Evolutionary conservation across 2,797 vertebrate species (phyloP).

Genomic region (Hoplostethus mediterraneus): DNA sequence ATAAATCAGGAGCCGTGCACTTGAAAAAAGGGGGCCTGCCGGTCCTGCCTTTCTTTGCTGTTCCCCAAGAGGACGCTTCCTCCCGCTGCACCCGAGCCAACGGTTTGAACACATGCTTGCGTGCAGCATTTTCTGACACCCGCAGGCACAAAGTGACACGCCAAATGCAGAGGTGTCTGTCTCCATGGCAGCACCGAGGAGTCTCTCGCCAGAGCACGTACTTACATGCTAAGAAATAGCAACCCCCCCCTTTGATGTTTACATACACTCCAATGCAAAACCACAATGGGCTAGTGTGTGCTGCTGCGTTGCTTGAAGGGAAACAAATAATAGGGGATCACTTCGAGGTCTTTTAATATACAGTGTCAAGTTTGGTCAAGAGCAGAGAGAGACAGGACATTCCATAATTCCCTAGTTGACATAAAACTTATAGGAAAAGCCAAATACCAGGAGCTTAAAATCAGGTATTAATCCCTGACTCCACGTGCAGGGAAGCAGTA

Average conservation of each 20-base stretch:
- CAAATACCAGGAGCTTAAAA: slow-evolving; percentile 34
- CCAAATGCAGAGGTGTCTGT: slow-evolving; percentile 70
- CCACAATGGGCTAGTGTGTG: slow-evolving; percentile 33
- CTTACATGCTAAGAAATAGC: slow-evolving; percentile 46
- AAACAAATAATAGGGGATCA: slow-evolving; percentile 18
- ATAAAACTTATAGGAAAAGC: slow-evolving; percentile 11
- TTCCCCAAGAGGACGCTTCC: slow-evolving; percentile 64
- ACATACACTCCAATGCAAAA: slow-evolving; percentile 45
- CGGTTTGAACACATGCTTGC: slow-evolving; percentile 69
- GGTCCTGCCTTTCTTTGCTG: slow-evolving; percentile 48
- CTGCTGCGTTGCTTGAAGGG: background rate
- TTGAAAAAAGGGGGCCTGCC: slow-evolving; percentile 60
- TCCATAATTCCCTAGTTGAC: background rate
- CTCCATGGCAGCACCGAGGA: slow-evolving; percentile 70
- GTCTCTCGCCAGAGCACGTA: slow-evolving; percentile 41
- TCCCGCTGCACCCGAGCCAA: slow-evolving; percentile 64
- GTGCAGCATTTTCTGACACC: slow-evolving; percentile 70
- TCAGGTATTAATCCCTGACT: slow-evolving; percentile 43
- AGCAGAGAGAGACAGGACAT: background rate
- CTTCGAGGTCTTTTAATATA: background rate
- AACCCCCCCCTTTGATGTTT: slow-evolving; percentile 44
- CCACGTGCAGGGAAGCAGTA: slow-evolving; percentile 24
- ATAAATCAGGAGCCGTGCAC: slow-evolving; percentile 76
- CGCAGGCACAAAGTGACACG: slow-evolving; percentile 60
- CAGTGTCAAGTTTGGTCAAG: slow-evolving; percentile 10